A percentile compares a stretch with the other conserved stretches of the same genome.
These are phyloP conservation scores for Tapera naevia DNA, from an alignment of 2,797 vertebrate genomes.

Conservation along the genomic window DNA sequence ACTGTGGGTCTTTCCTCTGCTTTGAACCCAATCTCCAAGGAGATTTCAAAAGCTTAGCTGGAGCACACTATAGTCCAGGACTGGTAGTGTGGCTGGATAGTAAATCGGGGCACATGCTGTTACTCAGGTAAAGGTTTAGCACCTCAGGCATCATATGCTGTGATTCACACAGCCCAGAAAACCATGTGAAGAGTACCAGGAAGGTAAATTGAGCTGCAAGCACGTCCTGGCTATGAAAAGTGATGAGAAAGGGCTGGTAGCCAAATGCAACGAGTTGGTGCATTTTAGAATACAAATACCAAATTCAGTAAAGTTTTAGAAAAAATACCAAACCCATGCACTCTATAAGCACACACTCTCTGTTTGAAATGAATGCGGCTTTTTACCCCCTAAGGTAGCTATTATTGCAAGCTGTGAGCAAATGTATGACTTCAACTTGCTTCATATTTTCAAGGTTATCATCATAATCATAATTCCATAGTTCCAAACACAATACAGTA, in stretches of 20 bases:
- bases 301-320: background rate
- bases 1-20: background rate
- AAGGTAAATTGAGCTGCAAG: constrained; percentile 1
- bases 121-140: background rate
- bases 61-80: background rate
- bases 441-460: background rate
- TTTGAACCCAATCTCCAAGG: background rate
- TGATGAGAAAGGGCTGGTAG: background rate
- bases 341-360: background rate
- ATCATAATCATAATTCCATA: background rate
- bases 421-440: background rate
- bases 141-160: background rate
- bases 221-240: background rate
- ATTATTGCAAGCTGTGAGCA: background rate
- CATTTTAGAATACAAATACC: background rate
- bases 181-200: background rate
- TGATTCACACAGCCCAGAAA: background rate
- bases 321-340: background rate
- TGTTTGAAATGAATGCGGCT: background rate
- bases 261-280: background rate
- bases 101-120: background rate
- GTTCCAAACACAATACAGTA: background rate
- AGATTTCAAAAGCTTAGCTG: background rate
- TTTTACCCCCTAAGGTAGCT: background rate
- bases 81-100: background rate